Evolutionary conservation across 2,888 invertebrate genomes (phyloP).

Genomic region (Trichacis sp.): DNA sequence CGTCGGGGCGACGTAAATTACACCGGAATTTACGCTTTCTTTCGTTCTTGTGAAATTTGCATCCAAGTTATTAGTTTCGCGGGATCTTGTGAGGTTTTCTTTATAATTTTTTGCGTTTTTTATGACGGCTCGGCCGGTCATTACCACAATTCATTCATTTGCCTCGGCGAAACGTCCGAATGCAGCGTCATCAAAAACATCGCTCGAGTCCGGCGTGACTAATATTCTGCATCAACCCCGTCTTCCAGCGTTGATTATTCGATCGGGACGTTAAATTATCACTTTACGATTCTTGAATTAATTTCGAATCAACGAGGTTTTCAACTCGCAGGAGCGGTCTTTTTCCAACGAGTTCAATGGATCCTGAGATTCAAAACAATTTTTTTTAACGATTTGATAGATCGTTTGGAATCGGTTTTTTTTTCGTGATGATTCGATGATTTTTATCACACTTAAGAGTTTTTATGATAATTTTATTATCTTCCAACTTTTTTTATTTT

Average conservation of each 20-base stretch:
- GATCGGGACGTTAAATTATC: neutral
- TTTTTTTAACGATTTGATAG: too few relatives aligned
- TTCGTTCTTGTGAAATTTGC: constrained; percentile 31
- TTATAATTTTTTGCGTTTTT: constrained; percentile 39
- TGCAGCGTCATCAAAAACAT: constrained; percentile 9
- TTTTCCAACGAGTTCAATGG: neutral
- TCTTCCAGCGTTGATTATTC: neutral
- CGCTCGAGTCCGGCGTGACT: constrained; percentile 46
- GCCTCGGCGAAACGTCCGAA: constrained; percentile 19
- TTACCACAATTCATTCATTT: constrained; percentile 43
- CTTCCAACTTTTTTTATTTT: too few relatives aligned
- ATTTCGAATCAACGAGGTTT: neutral
- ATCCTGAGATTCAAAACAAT: too few relatives aligned
- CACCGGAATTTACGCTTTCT: constrained; percentile 33
- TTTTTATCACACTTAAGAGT: too few relatives aligned
- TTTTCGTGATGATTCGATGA: too few relatives aligned
- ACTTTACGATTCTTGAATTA: neutral
- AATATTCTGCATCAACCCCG: constrained; percentile 39
- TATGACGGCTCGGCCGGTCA: constrained; percentile 36
- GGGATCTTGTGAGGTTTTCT: constrained; percentile 30
- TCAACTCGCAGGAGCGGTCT: neutral
- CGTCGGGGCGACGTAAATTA: constrained; percentile 35
- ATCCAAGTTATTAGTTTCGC: constrained; percentile 33
- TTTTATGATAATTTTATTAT: too few relatives aligned
- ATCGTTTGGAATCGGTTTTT: too few relatives aligned